Evolutionary conservation across 1,140 invertebrate species (phyloP).

Genomic region (Tetramorium parvispinum): DNA sequence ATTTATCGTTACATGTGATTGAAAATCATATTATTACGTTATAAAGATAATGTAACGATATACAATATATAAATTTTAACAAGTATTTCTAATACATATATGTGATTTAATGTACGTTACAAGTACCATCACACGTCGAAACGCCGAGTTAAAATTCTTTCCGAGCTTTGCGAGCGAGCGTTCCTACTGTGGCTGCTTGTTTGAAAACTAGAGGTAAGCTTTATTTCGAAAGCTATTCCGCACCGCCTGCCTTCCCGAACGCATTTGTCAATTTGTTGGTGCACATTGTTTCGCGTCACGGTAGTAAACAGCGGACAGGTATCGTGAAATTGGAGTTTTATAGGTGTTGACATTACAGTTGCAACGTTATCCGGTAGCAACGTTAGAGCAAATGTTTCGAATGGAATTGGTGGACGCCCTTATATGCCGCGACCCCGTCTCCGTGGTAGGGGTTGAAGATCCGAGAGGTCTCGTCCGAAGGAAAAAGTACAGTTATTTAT

Average conservation of each 20-base stretch:
- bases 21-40: not conserved
- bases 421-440: not conserved
- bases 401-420: constrained; percentile 7
- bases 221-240: not conserved
- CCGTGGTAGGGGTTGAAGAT: not conserved
- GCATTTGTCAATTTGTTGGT: constrained; percentile 25
- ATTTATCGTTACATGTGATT: too few species aligned
- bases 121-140: not conserved
- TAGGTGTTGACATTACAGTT: not conserved
- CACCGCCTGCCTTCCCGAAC: not conserved
- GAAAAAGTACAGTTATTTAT: constrained; percentile 26
- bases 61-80: too few species aligned
- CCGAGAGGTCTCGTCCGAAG: not conserved
- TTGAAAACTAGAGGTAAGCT: constrained; percentile 2
- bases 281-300: not conserved
- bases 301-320: not conserved
- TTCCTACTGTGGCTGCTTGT: not conserved
- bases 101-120: not conserved
- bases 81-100: not conserved
- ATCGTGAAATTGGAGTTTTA: constrained; percentile 29
- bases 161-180: not conserved
- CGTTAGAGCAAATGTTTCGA: constrained; percentile 17
- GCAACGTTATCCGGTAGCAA: not conserved
- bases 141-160: not conserved
- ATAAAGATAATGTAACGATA: not conserved